phyloP scores from a whole-genome alignment of 2,888 invertebrate species.

The Diaprepes abbreviatus region DNA sequence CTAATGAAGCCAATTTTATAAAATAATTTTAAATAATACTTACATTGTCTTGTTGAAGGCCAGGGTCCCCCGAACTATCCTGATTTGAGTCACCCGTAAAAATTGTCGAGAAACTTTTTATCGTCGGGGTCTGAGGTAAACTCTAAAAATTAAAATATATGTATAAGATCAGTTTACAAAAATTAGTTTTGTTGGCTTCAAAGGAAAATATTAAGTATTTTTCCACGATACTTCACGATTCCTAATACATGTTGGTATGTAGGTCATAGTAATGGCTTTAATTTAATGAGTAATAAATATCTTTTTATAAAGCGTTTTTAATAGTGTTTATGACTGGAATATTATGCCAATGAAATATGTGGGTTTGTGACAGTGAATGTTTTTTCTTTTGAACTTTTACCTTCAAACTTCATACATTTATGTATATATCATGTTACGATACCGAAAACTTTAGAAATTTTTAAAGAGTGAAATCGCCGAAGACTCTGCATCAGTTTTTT shows the following conservation, averaged over 20 bases:
- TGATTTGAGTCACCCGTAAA: constrained; percentile 63
- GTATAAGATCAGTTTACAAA: constrained; percentile 5
- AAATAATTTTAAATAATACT: constrained; percentile 50
- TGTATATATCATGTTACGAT: no score
- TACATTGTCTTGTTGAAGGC: constrained; percentile 66
- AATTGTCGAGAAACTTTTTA: constrained; percentile 63
- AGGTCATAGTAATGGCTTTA: constrained; percentile 29
- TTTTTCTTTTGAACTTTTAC: no score
- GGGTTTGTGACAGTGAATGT: no score
- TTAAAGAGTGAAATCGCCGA: no score
- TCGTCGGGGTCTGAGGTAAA: constrained; percentile 73
- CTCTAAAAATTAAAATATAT: constrained; percentile 66
- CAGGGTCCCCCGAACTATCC: constrained; percentile 62
- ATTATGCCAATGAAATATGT: no score
- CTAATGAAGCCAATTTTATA: no score
- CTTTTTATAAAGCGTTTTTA: constrained; percentile 1
- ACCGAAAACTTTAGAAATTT: no score
- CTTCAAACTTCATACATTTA: no score
- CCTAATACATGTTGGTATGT: constrained; percentile 29
- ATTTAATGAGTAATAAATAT: constrained; percentile 28
- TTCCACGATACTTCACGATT: constrained; percentile 5
- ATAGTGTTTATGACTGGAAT: background rate
- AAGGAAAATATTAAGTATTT: constrained; percentile 4
- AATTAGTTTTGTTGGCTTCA: background rate
- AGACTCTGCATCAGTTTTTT: no score